Base-by-base conservation (phyloP, 2,113 vertebrate species). In the Platysteira castanea region DNA sequence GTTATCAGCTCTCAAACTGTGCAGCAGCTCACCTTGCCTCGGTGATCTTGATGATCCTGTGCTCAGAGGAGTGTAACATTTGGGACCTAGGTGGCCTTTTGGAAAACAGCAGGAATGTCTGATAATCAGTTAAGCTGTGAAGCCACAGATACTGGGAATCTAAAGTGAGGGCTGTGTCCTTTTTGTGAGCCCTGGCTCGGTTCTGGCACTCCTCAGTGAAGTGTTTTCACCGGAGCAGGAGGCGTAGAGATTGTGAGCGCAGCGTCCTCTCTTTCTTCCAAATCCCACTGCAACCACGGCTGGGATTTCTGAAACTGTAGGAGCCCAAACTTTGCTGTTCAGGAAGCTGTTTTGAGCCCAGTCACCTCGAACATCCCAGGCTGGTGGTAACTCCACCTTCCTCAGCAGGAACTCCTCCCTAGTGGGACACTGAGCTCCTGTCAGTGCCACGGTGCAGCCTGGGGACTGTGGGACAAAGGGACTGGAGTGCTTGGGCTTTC, bases 351-450 rank as follows among this genome's bases (percentile, higher is more conserved):
- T 95, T 53, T 30, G 67, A 61, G 23, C 56, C 14, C 67, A 75
- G 42, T 56, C 27, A 35, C 3, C 39, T 82, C 1, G 0, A 70
- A 39, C 6, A 4, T 13, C 56, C 89, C 22, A 31, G 31, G 14
- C n/a, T 5, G 3, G 22, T 54, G 60, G 23, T 31, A 24, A 59
- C 16, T 50, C 69, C 37, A 39, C 60, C 31, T 59, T 31, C 59
- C 35, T 89, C 49, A 59, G 50, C 44, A 27, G 13, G 30, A 23
- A 11, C 14, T 56, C 37, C 7, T 77, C 37, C 47, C 30, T 42
- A 27, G 47, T 8, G 2, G 1, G 57, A 28, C 2, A 0, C 42
- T 5, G 8, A 60, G 42, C 69, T 78, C 7, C 0, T 3, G 7
- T 47, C 8, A 6, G 37, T 69, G 57, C 77, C 17, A 2, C 0